phyloP scores from a whole-genome alignment of 2,113 vertebrate species.

The Petrocephalus zakoni region DNA sequence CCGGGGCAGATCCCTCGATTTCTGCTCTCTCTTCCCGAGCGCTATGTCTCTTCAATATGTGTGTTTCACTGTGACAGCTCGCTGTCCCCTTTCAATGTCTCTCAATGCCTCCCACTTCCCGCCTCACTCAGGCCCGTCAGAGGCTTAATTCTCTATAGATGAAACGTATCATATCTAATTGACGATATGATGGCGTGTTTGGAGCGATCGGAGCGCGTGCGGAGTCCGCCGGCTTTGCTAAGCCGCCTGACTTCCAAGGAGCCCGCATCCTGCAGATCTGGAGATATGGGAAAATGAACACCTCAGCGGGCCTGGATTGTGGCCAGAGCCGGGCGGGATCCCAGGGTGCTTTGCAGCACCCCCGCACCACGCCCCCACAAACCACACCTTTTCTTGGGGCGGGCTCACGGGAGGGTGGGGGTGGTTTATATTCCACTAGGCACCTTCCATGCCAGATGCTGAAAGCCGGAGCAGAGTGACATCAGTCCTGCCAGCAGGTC shows the following conservation, averaged over 20 bases:
- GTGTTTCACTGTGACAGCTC: not conserved
- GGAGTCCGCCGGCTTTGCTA: not conserved
- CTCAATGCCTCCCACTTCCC: not conserved
- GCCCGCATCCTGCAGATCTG: too few species aligned
- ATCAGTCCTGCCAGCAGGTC: not conserved
- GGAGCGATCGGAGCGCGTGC: not conserved
- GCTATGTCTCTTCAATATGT: not conserved
- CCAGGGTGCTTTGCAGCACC: not conserved
- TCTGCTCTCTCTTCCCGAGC: not conserved
- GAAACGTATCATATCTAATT: not conserved
- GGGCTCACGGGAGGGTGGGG: not conserved
- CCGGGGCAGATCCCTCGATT: not conserved
- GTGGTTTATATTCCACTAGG: not conserved
- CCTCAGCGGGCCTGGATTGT: not conserved
- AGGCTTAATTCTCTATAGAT: not conserved
- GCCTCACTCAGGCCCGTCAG: not conserved
- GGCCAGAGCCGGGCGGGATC: not conserved
- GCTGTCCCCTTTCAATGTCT: not conserved
- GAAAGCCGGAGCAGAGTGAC: not conserved
- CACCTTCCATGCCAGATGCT: not conserved
- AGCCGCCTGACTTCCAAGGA: not conserved
- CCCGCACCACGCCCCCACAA: not conserved
- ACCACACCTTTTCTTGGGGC: not conserved
- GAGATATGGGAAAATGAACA: not conserved
- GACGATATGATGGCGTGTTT: not conserved